Base-by-base conservation (phyloP, 2,888 invertebrate genomes). In the Protonemura montana region DNA sequence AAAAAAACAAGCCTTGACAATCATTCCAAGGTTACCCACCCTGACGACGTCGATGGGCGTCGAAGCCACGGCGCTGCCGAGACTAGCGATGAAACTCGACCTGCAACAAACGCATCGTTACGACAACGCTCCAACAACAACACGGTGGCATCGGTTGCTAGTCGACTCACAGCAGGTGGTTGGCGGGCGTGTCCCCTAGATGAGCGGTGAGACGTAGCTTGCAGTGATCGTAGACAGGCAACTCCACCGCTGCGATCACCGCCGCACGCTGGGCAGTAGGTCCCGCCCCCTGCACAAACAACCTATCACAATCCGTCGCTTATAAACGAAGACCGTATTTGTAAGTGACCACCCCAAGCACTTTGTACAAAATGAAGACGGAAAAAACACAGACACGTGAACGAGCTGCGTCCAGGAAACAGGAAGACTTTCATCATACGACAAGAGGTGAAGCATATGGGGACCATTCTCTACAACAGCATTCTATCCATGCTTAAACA, bases 241-340 rank as follows among this genome's bases (percentile, higher is more conserved):
- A 93, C 93, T 98, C 98, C 82, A 98, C 98, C 21, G 97, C 98
- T 77, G 98, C 98, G 90, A 98, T 97, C 77, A 98, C 94, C 16
- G 97, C 98, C 59, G 98, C 98, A 90, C 98, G 94, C 92, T 98
- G 98, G 85, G 97, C 96, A 85, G 98, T 98, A 25, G 98, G 97
- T 29, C 95, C 96, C 87, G 98, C 98, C 88, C 98, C 98, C 94
- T 97, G 92, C 83, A 91, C 91, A 88, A 88, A 88, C 87, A 87
- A 85, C 41, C 41, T 7, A 41, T 41, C 41, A 41, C 41, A 13
- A 41, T 41, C 41, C 6, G 41, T 41, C 41, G 41, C 41, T 41
- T 7, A n/a, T n/a, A n/a, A n/a, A n/a, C n/a, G n/a, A n/a, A n/a
- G n/a, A n/a, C n/a, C n/a, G n/a, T n/a, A n/a, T n/a, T n/a, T n/a